Evolutionary conservation across 2,113 vertebrate species (phyloP).

Genomic region (Choloepus hoffmanni): DNA sequence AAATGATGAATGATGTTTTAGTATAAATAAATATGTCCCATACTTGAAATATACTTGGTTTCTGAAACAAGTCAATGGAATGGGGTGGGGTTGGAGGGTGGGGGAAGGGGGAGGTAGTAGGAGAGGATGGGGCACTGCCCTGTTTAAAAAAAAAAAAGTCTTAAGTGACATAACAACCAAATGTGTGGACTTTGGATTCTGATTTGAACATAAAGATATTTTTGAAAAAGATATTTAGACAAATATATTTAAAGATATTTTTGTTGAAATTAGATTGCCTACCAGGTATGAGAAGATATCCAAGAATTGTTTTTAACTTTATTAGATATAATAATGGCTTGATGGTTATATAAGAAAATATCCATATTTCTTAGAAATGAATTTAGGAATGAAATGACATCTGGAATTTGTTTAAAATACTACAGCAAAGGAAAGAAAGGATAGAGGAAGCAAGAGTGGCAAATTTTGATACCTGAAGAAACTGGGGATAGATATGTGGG

Average conservation of each 20-base stretch:
- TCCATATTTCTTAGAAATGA: constrained; percentile 7
- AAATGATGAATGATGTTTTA: constrained; percentile 16
- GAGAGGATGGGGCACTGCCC: neutral
- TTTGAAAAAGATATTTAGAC: neutral
- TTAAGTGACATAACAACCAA: neutral
- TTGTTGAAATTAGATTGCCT: neutral
- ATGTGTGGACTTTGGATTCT: constrained; percentile 21
- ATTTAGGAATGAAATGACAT: neutral
- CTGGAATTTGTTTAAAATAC: constrained; percentile 20
- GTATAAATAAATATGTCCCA: constrained; percentile 6
- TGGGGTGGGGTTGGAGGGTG: neutral
- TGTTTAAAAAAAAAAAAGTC: neutral
- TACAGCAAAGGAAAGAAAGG: neutral
- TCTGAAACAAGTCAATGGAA: constrained; percentile 28
- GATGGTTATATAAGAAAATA: constrained; percentile 1
- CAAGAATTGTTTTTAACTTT: constrained; percentile 12
- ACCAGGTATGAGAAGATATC: neutral
- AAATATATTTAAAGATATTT: neutral
- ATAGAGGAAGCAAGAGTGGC: neutral
- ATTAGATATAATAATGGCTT: constrained; percentile 1
- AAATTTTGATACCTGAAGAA: constrained; percentile 10
- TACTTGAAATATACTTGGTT: constrained; percentile 35
- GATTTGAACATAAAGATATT: constrained; percentile 35
- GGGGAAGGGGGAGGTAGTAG: neutral
- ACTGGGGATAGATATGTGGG: neutral